A percentile compares a stretch with the other conserved stretches of the same genome.
These are phyloP conservation scores for Eleginops maclovinus DNA, from an alignment of 2,113 vertebrate genomes.

Conservation along the genomic window DNA sequence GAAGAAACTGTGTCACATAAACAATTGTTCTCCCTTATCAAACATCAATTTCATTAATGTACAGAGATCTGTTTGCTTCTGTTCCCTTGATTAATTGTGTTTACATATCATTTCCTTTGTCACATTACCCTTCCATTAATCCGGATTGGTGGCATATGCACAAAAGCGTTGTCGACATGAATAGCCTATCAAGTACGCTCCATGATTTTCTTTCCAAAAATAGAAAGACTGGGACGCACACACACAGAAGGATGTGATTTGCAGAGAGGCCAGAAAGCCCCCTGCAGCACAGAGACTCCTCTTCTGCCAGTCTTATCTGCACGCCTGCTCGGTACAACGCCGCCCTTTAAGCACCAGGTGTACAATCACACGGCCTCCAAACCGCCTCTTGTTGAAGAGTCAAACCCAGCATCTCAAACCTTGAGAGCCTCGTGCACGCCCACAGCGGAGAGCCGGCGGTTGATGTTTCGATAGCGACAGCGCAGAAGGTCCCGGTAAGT, in stretches of 20 bases:
- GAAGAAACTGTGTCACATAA: constrained; percentile 33
- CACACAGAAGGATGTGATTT: constrained; percentile 55
- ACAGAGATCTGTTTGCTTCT: constrained; percentile 56
- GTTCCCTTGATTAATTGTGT: constrained; percentile 51
- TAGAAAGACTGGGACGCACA: constrained; percentile 71
- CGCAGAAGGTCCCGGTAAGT: constrained; percentile 86
- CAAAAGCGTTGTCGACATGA: constrained; percentile 64
- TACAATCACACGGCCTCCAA: constrained; percentile 28
- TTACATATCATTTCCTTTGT: constrained; percentile 55
- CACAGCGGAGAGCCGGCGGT: constrained; percentile 85
- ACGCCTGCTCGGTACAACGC: constrained; percentile 34
- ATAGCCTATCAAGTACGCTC: constrained; percentile 62
- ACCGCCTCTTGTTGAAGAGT: constrained; percentile 5
- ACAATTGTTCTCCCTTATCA: constrained; percentile 37
- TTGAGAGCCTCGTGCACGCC: constrained; percentile 86
- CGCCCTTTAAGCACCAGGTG: constrained; percentile 56
- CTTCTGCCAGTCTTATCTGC: constrained; percentile 65
- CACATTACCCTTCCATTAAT: constrained; percentile 54
- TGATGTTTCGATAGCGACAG: constrained; percentile 87
- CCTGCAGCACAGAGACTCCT: constrained; percentile 46
- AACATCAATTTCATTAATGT: constrained; percentile 57
- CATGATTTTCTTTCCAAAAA: constrained; percentile 69
- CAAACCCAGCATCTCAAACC: constrained; percentile 48
- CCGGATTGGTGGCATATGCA: constrained; percentile 59
- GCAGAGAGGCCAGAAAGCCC: constrained; percentile 30